Percentiles rank a stretch among this genome's conserved stretches.
These are phyloP conservation scores for Steatocranus sp. DNA, from an alignment of 2,797 vertebrate genomes.

Conservation along the genomic window DNA sequence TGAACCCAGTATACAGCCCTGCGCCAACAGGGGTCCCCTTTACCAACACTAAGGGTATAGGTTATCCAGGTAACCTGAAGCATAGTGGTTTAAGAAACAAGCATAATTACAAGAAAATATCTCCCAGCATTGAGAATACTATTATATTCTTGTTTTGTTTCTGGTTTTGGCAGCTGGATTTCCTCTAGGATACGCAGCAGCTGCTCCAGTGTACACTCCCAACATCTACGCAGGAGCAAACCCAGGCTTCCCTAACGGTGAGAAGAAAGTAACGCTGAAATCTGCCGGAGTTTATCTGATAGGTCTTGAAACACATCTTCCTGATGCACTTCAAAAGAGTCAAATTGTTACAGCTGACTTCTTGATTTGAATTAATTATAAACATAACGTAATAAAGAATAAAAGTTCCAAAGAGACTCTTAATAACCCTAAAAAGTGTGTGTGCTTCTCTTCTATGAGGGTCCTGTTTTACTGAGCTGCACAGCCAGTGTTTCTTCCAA, in stretches of 20 bases:
- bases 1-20: slow-evolving; percentile 99
- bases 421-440: not conserved
- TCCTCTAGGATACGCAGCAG: slow-evolving; percentile 88
- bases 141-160: not conserved
- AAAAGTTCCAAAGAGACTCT: not conserved
- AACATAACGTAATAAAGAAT: rapidly evolving
- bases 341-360: not conserved
- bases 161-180: slow-evolving; percentile 81
- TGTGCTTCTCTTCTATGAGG: not conserved
- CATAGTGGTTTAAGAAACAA: not conserved
- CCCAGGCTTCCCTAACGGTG: slow-evolving; percentile 90
- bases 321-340: not conserved
- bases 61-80: slow-evolving; percentile 86
- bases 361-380: not conserved
- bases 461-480: not conserved
- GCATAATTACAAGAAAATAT: not conserved
- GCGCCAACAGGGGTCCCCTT: slow-evolving; percentile 94
- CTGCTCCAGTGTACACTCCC: slow-evolving; percentile 89
- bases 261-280: not conserved
- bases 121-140: not conserved
- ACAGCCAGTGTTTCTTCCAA: not conserved
- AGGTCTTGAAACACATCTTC: not conserved
- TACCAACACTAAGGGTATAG: slow-evolving; percentile 94
- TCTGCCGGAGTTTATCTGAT: not conserved
- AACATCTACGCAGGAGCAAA: slow-evolving; percentile 91